These are phyloP conservation scores for Lytechinus variegatus DNA, from an alignment of 35 echinoderm and acorn worm species.

Conservation along the genomic window DNA sequence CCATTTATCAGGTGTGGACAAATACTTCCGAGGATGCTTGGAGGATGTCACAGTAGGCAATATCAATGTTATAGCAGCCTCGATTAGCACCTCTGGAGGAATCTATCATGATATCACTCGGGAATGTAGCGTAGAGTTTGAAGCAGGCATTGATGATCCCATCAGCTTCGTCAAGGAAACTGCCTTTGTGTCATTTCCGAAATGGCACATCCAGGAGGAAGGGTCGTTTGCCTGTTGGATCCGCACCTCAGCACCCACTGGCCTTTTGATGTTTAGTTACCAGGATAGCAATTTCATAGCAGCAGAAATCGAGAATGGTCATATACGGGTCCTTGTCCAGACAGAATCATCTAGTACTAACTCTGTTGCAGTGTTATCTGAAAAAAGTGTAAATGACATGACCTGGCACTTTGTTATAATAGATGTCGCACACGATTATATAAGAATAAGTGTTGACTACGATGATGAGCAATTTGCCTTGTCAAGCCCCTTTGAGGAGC, in stretches of 20 bases:
- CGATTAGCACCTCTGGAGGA: slow-evolving; percentile 48
- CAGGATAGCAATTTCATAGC: slow-evolving; percentile 71
- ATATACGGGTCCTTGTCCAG: slow-evolving; percentile 73
- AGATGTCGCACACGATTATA: slow-evolving; percentile 37
- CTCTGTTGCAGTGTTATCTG: slow-evolving; percentile 70
- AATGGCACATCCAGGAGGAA: slow-evolving; percentile 74
- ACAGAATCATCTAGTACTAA: slow-evolving; percentile 50
- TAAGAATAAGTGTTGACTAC: slow-evolving; percentile 89
- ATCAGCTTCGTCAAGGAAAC: slow-evolving; percentile 93
- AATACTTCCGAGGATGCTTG: slow-evolving; percentile 84
- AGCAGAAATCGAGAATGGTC: slow-evolving; percentile 77
- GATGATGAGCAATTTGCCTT: slow-evolving; percentile 67
- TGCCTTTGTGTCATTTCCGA: slow-evolving; percentile 81
- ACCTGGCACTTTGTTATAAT: slow-evolving; percentile 90
- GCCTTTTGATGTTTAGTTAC: slow-evolving; percentile 83
- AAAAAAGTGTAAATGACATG: slow-evolving; percentile 60
- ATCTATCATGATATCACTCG: slow-evolving; percentile 71
- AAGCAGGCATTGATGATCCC: slow-evolving; percentile 80
- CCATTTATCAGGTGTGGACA: slow-evolving; percentile 55
- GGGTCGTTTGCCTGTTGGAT: slow-evolving; percentile 93
- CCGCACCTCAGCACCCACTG: slow-evolving; percentile 71
- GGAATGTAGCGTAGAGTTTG: slow-evolving; percentile 92
- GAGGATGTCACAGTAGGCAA: slow-evolving; percentile 76
- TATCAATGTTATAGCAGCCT: slow-evolving; percentile 69
- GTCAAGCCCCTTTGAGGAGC: slow-evolving; percentile 35